Evolutionary conservation across 2,888 invertebrate species (phyloP), one percentile per base, ranked within the genome.

Genomic region (Lamproptera curius): DNA sequence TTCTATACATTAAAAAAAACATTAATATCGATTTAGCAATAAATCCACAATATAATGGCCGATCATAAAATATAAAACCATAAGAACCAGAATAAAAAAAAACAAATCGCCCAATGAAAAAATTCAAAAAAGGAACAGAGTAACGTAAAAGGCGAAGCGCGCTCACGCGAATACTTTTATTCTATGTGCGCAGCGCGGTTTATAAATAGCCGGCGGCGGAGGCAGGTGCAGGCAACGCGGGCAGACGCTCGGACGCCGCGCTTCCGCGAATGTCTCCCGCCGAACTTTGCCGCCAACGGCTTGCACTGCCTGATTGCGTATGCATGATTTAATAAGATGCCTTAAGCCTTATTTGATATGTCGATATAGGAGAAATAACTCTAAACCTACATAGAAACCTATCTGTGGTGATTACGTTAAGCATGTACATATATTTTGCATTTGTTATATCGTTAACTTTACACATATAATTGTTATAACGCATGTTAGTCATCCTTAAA

Each of bases 191-290:
- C 62, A 65, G 76, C 76, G 71, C 73, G 71, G 73, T 82, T 83
- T 85, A 85, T 79, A 82, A 85, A 85, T 84, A 86, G 82, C 82
- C 67, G 46, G 70, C 74, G 75, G 76, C 71, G 57, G 53, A 61
- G 72, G 78, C 80, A 78, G 78, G 82, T 78, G 80, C 70, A 53
- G 59, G 62, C 63, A 55, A 52, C 56, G 61, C 61, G 56, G n/a
- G 75, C 79, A 84, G 84, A 85, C 85, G 78, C 61, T 59, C 71
- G 80, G 86, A 67, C 85, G 86, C 85, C 85, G 63, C 51, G 70
- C 79, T 81, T 82, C 83, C 83, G 80, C 79, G 78, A 80, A 74
- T 66, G 68, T 63, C 59, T 62, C 58, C 51, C 51, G 31, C 15
- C 38, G 49, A 53, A 54, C 53, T 42, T 43, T 20, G 31, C 16